Base-by-base conservation (phyloP, 1,140 invertebrate species). In the Leptopilina clavipes region DNA sequence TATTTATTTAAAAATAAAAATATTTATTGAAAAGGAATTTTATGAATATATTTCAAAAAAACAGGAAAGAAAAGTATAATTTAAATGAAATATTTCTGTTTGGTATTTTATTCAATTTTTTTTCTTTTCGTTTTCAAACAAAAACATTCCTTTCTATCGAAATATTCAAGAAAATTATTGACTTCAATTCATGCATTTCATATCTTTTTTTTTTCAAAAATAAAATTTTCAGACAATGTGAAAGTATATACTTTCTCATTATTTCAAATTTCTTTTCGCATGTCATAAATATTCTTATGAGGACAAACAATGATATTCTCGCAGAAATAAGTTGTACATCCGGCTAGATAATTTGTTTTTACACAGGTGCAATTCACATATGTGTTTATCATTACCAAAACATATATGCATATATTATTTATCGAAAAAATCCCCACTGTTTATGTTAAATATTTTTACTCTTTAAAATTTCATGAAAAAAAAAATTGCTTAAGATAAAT, bases 321-420 rank as follows among this genome's bases (percentile, higher is more conserved):
- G n/a, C n/a, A 65, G 59, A 65, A 65, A 31, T 14, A 65, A 65
- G 10, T 65, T 65, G 14, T 31, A 31, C 59, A 31, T 65, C 59
- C 59, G 59, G 59, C 22, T 65, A 14, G 59, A 65, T 65, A n/a
- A 31, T 31, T 65, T 40, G 2, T 40, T 40, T 40, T 40, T 40
- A 7, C 12, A 14, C 59, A 31, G 59, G 25, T 31, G 59, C 25
- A 31, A 65, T 14, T 31, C 14, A 65, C 22, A 65, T 7, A 31
- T 37, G 25, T 65, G 5, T 40, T 40, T 6, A 40, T 31, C 3
- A 65, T 17, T 31, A 31, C 10, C 22, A 65, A 65, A 22, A 31
- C 9, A 59, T 5, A n/a, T 19, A 22, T 8, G 11, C 17, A 10
- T 1, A 22, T 31, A 31, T n/a, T 12, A 14, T 31, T 31, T 31